These are phyloP conservation scores for Eira barbara DNA, from an alignment of 2,113 vertebrate genomes.

Conservation along the genomic window DNA sequence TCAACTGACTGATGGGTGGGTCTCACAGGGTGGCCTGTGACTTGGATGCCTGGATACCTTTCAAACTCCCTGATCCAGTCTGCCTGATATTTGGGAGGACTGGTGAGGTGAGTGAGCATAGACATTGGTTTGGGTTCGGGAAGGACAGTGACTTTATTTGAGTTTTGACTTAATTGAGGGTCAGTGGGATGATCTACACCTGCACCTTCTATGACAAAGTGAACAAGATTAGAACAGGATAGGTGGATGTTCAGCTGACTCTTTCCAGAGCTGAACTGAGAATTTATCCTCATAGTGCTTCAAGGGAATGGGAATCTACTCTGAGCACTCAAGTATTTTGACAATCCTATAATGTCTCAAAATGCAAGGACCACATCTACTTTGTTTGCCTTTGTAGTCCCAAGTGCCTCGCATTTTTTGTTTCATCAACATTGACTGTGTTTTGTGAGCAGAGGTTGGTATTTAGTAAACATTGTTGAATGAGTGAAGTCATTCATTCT, in stretches of 20 bases:
- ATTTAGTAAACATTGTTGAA: background rate
- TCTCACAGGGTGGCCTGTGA: background rate
- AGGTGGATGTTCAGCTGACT: background rate
- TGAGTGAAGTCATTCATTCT: background rate
- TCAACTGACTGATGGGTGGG: background rate
- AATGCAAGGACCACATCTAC: too few relatives aligned
- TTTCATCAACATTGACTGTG: background rate
- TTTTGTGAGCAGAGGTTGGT: background rate
- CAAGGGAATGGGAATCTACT: background rate
- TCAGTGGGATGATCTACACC: background rate
- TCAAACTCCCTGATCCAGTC: background rate
- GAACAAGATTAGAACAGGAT: background rate
- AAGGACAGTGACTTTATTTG: background rate
- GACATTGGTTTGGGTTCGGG: background rate
- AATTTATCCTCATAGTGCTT: background rate
- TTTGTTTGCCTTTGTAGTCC: background rate
- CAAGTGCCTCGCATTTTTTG: background rate
- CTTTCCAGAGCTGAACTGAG: background rate
- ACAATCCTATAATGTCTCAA: background rate
- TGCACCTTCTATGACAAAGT: background rate
- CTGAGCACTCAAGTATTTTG: background rate
- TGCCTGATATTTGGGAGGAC: background rate
- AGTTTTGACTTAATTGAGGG: background rate
- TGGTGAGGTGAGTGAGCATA: background rate
- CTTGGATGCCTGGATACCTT: background rate